These are phyloP conservation scores for Epirrhoe tristata DNA, from an alignment of 2,888 invertebrate species.

Conservation along the genomic window DNA sequence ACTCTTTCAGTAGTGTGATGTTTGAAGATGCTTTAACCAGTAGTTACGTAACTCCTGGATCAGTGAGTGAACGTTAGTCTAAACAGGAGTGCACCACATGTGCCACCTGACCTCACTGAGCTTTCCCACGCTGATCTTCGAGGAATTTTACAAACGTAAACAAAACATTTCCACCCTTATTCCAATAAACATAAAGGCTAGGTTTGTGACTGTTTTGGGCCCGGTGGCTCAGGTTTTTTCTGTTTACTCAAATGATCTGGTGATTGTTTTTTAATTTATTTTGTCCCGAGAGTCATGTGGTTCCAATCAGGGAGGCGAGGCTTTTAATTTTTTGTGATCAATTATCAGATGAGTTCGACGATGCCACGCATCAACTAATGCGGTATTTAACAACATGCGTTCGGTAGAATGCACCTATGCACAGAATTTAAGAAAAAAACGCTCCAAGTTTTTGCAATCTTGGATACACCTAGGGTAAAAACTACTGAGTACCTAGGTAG, in stretches of 20 bases:
- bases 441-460: background rate
- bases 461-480: background rate
- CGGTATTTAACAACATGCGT: slow-evolving; percentile 35
- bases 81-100: slow-evolving; percentile 81
- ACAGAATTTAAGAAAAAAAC: background rate
- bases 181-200: slow-evolving; percentile 54
- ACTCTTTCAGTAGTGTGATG: background rate
- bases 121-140: slow-evolving; percentile 80
- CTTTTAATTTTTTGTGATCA: slow-evolving; percentile 74
- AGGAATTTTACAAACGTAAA: slow-evolving; percentile 70
- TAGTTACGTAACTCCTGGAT: slow-evolving; percentile 2
- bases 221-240: slow-evolving; percentile 77
- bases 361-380: slow-evolving; percentile 34
- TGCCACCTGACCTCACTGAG: slow-evolving; percentile 82
- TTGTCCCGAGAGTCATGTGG: slow-evolving; percentile 80
- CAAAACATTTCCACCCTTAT: slow-evolving; percentile 62
- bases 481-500: background rate
- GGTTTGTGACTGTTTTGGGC: slow-evolving; percentile 57
- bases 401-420: slow-evolving; percentile 4
- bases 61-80: slow-evolving; percentile 55
- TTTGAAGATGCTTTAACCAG: background rate
- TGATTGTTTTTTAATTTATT: slow-evolving; percentile 85
- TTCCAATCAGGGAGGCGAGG: slow-evolving; percentile 78
- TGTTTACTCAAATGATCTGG: slow-evolving; percentile 83
- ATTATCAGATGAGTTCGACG: slow-evolving; percentile 51